A percentile compares a stretch with the other conserved stretches of the same genome.
Conservation (phyloP, 2,113 vertebrate genomes). For the Salvelinus alpinus region DNA sequence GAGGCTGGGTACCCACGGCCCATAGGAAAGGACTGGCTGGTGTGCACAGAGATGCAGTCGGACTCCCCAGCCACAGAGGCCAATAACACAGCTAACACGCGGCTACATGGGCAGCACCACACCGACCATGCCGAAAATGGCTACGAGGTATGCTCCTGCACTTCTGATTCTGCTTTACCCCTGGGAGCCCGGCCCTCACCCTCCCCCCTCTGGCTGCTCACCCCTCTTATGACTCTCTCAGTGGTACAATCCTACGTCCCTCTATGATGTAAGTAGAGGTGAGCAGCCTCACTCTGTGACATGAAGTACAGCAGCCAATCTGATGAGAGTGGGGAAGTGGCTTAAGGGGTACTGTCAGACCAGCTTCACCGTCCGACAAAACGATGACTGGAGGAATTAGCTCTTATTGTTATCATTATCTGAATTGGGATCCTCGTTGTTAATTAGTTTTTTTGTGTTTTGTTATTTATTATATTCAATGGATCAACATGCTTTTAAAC, state of each 20-base stretch:
- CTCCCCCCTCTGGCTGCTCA: slow-evolving; percentile 37
- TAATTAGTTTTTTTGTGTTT: slow-evolving; percentile 42
- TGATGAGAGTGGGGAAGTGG: slow-evolving; percentile 1
- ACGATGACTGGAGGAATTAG: slow-evolving; percentile 45
- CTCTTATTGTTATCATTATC: slow-evolving; percentile 48
- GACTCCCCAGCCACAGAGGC: slow-evolving; percentile 71
- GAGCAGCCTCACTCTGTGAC: not conserved
- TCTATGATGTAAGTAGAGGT: slow-evolving; percentile 73
- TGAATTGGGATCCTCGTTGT: slow-evolving; percentile 20
- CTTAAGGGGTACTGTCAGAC: slow-evolving; percentile 28
- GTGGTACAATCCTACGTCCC: slow-evolving; percentile 32
- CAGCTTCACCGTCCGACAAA: not conserved
- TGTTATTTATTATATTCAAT: slow-evolving; percentile 54
- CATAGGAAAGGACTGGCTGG: slow-evolving; percentile 90
- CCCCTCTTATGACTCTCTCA: slow-evolving; percentile 68
- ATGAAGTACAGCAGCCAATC: not conserved
- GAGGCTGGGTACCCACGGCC: slow-evolving; percentile 83
- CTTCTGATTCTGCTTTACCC: slow-evolving; percentile 64
- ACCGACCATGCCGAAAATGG: slow-evolving; percentile 81
- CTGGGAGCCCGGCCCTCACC: slow-evolving; percentile 24
- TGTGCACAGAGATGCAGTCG: slow-evolving; percentile 83
- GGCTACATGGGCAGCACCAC: slow-evolving; percentile 70
- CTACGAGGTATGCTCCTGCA: slow-evolving; percentile 89
- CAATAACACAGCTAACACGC: slow-evolving; percentile 59
- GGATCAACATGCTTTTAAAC: not conserved